Base-by-base conservation (phyloP, 1,140 invertebrate genomes). In the Maniola jurtina region DNA sequence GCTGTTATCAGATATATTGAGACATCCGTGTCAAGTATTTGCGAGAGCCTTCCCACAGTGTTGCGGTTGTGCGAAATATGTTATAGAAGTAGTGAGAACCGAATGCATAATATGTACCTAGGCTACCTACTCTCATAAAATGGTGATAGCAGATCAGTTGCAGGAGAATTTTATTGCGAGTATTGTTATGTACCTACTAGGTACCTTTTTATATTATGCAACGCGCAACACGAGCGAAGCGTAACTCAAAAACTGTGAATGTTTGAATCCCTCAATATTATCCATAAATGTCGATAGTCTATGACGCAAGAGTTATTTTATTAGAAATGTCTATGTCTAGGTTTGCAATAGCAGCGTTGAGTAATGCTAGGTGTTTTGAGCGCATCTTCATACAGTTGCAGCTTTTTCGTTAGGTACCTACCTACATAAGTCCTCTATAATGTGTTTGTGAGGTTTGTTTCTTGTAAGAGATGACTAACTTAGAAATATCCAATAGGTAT, bases 231-330 rank as follows among this genome's bases (percentile, higher is more conserved):
- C 35, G n/a, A 15, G 13, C 16, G 56, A 13, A 10, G n/a, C 35
- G 14, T 6, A 42, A 15, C 40, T 40, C 15, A 59, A 59, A 40
- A 42, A 14, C 40, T 40, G 14, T 42, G 15, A 16, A 42, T 59
- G 13, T 59, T 16, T 13, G 14, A 47, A 14, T 54, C 58, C 54
- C 34, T 35, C 25, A 55, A 45, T 47, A 64, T 76, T 81, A 74
- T 74, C 74, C 66, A 71, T 68, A 86, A 84, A 86, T 86, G 84
- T 82, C 84, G 83, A 84, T 84, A 72, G 76, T 77, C 68, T 40
- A 69, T 86, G 83, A 66, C 52, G 79, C 72, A 86, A 86, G 62
- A 48, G 55, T 79, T 56, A 72, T 81, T 79, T 86, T 86, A 82
- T 83, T 86, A 76, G 69, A 82, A 83, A 83, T 81, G 73, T 75